A percentile compares a stretch with the other conserved stretches of the same genome.
Evolutionary conservation across 2,888 invertebrate genomes (phyloP).

Genomic region (Miltochrista miniata): DNA sequence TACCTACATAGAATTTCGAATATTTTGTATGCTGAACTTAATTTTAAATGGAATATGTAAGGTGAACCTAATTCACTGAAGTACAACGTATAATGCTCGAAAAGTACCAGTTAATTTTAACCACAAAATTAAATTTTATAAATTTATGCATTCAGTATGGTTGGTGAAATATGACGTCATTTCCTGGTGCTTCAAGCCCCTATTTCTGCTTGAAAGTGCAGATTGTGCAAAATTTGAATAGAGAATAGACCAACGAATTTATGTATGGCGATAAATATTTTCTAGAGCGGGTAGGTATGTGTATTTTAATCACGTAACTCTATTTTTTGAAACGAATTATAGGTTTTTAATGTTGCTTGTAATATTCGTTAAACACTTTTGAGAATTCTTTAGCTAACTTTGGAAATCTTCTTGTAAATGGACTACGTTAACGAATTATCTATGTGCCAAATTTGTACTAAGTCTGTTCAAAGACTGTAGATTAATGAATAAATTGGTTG

Average conservation of each 20-base stretch:
- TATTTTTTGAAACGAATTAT: background rate
- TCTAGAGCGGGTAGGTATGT: background rate
- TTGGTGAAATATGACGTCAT: slow-evolving; percentile 16
- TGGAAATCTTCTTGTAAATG: no score
- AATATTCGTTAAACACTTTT: no score
- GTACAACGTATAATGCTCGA: background rate
- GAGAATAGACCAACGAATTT: slow-evolving; percentile 1
- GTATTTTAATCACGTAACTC: background rate
- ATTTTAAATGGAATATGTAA: background rate
- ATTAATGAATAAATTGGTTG: no score
- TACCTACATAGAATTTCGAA: no score
- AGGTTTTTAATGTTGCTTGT: background rate
- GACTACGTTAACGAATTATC: no score
- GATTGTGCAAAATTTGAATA: slow-evolving; percentile 11
- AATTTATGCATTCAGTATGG: slow-evolving; percentile 11
- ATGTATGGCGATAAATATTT: background rate
- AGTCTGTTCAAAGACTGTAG: no score
- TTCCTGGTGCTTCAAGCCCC: slow-evolving; percentile 13
- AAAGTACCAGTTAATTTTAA: slow-evolving; percentile 6
- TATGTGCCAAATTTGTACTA: no score
- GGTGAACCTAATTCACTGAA: background rate
- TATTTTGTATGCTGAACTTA: background rate
- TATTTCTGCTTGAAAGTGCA: slow-evolving; percentile 16
- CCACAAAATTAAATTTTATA: slow-evolving; percentile 12
- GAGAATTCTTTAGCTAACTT: no score